Evolutionary conservation across 1,140 invertebrate genomes (phyloP).

Genomic region (Neuroterus valhalla): DNA sequence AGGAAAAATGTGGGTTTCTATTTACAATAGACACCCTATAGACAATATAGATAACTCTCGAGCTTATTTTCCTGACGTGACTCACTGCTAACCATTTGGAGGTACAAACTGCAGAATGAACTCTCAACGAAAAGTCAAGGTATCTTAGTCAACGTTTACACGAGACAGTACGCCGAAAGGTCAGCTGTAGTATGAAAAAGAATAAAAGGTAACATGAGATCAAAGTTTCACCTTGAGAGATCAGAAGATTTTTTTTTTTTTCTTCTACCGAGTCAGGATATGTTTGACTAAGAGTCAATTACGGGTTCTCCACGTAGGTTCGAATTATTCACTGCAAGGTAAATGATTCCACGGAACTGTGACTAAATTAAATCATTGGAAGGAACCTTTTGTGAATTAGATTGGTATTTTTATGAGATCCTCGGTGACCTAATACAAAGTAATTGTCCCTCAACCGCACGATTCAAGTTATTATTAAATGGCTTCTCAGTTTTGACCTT

Average conservation of each 20-base stretch:
- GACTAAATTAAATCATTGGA: too few relatives aligned
- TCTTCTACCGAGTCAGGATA: slow-evolving; percentile 11
- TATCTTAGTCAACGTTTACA: slow-evolving; percentile 18
- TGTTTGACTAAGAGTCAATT: not conserved
- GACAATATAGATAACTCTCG: not conserved
- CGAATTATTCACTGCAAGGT: not conserved
- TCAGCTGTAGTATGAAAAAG: not conserved
- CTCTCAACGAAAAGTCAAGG: slow-evolving; percentile 27
- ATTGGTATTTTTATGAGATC: too few relatives aligned
- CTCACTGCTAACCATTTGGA: slow-evolving; percentile 11
- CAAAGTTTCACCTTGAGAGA: slow-evolving; percentile 26
- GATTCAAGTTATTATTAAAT: too few relatives aligned
- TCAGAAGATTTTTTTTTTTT: slow-evolving; percentile 7
- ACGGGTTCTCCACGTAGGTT: not conserved
- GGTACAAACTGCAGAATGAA: slow-evolving; percentile 24
- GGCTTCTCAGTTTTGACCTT: too few relatives aligned
- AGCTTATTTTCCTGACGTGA: slow-evolving; percentile 22
- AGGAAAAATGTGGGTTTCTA: not conserved
- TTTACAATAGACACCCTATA: not conserved
- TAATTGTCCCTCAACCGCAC: too few relatives aligned
- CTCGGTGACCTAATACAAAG: too few relatives aligned
- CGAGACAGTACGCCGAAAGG: not conserved
- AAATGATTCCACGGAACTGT: too few relatives aligned
- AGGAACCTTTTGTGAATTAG: too few relatives aligned
- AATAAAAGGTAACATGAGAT: slow-evolving; percentile 22